These are phyloP conservation scores for Antrozous pallidus DNA, from an alignment of 2,797 vertebrate genomes.

Conservation along the genomic window DNA sequence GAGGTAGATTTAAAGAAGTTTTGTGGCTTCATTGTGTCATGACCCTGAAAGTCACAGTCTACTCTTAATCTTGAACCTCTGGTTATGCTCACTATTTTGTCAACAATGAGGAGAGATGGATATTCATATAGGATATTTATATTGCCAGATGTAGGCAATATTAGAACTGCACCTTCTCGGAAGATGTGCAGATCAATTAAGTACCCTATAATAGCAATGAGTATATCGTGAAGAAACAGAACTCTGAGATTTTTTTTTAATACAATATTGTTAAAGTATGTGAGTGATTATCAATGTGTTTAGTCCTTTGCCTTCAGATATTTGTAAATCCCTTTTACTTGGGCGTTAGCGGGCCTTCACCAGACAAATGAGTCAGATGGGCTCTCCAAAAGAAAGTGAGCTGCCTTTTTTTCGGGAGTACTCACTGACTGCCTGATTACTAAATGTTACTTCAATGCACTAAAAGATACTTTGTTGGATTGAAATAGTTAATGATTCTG, in stretches of 20 bases:
- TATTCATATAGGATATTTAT: too few relatives aligned
- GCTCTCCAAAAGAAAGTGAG: not conserved
- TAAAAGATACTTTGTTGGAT: constrained; percentile 20
- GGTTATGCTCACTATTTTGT: not conserved
- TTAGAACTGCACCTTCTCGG: not conserved
- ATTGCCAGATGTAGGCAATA: not conserved
- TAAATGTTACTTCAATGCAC: constrained; percentile 17
- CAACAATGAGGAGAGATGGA: not conserved
- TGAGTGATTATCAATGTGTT: not conserved
- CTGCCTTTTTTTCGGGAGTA: not conserved
- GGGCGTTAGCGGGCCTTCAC: not conserved
- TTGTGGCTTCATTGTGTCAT: not conserved
- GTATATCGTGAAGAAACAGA: not conserved
- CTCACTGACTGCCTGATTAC: not conserved
- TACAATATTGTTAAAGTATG: not conserved
- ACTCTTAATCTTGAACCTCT: not conserved
- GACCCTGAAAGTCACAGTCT: not conserved
- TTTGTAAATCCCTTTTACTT: not conserved
- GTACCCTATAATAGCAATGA: not conserved
- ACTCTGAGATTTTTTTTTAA: not conserved
- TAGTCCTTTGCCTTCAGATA: not conserved
- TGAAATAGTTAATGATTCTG: constrained; percentile 64
- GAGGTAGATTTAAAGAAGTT: not conserved
- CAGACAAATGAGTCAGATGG: not conserved
- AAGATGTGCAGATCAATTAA: not conserved